Percentiles rank a stretch among this genome's conserved stretches.
Evolutionary conservation across 2,113 vertebrate genomes (phyloP).

Genomic region (Phocoena phocoena): DNA sequence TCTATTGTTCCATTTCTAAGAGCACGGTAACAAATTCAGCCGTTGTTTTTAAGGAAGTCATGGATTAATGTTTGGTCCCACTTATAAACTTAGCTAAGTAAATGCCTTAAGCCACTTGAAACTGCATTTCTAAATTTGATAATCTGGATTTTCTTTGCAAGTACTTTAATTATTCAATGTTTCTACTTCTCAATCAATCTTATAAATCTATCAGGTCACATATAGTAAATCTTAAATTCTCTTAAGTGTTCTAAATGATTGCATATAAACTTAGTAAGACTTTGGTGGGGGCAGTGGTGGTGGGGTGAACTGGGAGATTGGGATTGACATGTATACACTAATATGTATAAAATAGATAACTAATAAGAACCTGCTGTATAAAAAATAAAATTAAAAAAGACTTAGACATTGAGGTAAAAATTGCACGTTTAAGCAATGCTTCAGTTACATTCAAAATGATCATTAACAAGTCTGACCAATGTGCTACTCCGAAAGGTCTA

Average conservation of each 20-base stretch:
- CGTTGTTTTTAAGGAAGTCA: background rate
- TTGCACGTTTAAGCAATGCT: background rate
- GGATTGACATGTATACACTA: no score
- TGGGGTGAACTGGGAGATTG: no score
- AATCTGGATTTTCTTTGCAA: conserved; percentile 13
- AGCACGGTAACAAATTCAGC: background rate
- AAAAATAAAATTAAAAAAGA: no score
- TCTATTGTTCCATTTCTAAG: background rate
- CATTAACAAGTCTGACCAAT: background rate
- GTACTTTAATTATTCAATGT: background rate
- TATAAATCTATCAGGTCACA: background rate
- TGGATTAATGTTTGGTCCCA: background rate
- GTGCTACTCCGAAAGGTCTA: background rate
- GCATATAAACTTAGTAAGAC: background rate
- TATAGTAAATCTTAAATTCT: background rate
- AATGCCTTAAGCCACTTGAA: background rate
- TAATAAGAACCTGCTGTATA: no score
- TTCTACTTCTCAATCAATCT: background rate
- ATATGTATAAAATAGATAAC: no score
- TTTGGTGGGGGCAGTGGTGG: background rate
- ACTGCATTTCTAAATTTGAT: conserved; percentile 25
- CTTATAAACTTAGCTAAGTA: background rate
- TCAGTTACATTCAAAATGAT: background rate
- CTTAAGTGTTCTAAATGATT: background rate
- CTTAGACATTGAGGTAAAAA: background rate